These are phyloP conservation scores for Euphonia xanthogaster DNA, from an alignment of 2,797 vertebrate species.

Conservation along the genomic window DNA sequence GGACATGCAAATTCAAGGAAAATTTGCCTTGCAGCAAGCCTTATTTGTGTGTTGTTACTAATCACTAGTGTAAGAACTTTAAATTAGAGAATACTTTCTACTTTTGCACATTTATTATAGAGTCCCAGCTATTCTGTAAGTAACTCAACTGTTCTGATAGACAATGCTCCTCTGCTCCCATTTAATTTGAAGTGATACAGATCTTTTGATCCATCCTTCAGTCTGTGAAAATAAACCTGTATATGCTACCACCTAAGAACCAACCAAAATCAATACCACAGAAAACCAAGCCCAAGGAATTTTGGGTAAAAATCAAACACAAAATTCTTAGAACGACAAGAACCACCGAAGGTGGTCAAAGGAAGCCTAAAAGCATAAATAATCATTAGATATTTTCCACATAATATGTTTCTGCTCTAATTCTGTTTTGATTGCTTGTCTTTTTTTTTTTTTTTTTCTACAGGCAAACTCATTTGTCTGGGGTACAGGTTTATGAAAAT, in stretches of 20 bases:
- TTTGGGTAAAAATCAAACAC: background rate
- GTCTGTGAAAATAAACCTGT: background rate
- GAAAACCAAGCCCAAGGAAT: background rate
- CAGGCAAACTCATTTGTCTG: background rate
- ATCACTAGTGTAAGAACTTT: background rate
- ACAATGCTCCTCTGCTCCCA: background rate
- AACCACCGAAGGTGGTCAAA: background rate
- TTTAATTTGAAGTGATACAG: background rate
- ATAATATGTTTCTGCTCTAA: background rate
- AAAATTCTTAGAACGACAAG: background rate
- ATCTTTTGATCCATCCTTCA: background rate
- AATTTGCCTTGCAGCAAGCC: background rate
- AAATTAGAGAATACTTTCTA: background rate
- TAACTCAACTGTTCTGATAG: background rate
- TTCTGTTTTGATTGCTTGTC: background rate
- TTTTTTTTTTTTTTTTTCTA: background rate
- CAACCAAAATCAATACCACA: background rate
- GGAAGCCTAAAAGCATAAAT: background rate
- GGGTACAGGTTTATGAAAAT: background rate
- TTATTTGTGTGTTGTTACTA: background rate
- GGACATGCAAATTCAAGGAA: background rate
- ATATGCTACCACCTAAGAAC: background rate
- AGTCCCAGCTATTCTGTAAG: background rate
- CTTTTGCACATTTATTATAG: background rate
- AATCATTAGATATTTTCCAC: background rate